Evolutionary conservation across 2,888 invertebrate species (phyloP).

Genomic region (Diaprepes abbreviatus): DNA sequence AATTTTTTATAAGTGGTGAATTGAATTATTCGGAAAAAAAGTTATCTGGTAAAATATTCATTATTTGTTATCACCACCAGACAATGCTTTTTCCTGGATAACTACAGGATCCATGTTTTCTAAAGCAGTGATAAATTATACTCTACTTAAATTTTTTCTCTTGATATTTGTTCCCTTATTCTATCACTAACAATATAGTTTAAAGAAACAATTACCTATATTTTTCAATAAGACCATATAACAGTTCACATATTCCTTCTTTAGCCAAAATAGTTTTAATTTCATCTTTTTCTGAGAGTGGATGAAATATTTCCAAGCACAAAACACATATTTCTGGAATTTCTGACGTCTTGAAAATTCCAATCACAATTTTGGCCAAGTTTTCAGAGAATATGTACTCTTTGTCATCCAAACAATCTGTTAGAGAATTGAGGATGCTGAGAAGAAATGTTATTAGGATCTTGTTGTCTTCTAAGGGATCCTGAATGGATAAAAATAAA

Average conservation of each 20-base stretch:
- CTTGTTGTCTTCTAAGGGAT: slow-evolving; percentile 69
- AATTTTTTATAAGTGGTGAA: too few relatives aligned
- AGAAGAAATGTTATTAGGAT: slow-evolving; percentile 72
- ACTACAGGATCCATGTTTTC: too few relatives aligned
- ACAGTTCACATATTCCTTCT: slow-evolving; percentile 81
- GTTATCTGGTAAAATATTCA: too few relatives aligned
- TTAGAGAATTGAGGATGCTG: slow-evolving; percentile 74
- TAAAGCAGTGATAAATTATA: too few relatives aligned
- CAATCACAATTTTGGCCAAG: slow-evolving; percentile 69
- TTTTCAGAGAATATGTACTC: slow-evolving; percentile 62
- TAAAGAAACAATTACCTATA: slow-evolving; percentile 66
- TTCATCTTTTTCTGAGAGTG: slow-evolving; percentile 84
- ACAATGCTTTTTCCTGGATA: too few relatives aligned
- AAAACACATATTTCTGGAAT: slow-evolving; percentile 82
- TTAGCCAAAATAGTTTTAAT: slow-evolving; percentile 83
- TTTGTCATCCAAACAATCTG: slow-evolving; percentile 74
- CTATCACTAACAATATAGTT: neutral
- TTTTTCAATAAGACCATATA: slow-evolving; percentile 81
- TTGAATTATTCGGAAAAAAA: too few relatives aligned
- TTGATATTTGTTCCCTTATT: too few relatives aligned
- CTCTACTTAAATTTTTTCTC: too few relatives aligned
- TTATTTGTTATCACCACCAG: too few relatives aligned
- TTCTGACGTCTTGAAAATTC: slow-evolving; percentile 75
- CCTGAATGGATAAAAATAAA: slow-evolving; percentile 7
- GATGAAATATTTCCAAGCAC: slow-evolving; percentile 82